Evolutionary conservation across 2,797 vertebrate genomes (phyloP).

Genomic region (Trachops cirrhosus): DNA sequence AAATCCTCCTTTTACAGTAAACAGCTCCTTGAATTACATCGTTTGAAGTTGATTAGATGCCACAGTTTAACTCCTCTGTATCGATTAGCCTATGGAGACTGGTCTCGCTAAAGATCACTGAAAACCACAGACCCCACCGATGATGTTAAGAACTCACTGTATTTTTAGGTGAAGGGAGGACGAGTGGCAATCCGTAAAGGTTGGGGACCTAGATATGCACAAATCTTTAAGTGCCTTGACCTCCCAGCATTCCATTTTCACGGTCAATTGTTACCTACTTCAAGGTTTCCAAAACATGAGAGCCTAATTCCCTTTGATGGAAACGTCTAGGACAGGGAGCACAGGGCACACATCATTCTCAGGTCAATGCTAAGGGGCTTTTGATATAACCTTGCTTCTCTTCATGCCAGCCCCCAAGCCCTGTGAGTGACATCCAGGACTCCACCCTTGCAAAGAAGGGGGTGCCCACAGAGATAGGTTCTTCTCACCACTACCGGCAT

Average conservation of each 20-base stretch:
- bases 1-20: not conserved
- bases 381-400: not conserved
- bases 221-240: not conserved
- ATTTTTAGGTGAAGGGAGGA: not conserved
- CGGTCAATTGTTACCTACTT: not conserved
- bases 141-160: not conserved
- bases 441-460: not conserved
- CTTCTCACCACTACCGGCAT: not conserved
- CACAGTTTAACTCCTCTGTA: not conserved
- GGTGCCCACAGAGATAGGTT: not conserved
- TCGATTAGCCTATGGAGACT: not conserved
- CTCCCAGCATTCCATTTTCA: not conserved
- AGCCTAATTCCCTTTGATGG: not conserved
- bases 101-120: not conserved
- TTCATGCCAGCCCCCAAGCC: not conserved
- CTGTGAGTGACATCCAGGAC: not conserved
- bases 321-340: not conserved
- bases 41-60: not conserved
- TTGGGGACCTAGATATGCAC: not conserved
- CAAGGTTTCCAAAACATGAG: not conserved
- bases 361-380: not conserved
- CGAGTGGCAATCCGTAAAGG: not conserved
- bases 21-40: not conserved
- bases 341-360: not conserved
- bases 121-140: not conserved